These are phyloP conservation scores for Vimba vimba DNA, from an alignment of 2,113 vertebrate genomes.

Conservation along the genomic window DNA sequence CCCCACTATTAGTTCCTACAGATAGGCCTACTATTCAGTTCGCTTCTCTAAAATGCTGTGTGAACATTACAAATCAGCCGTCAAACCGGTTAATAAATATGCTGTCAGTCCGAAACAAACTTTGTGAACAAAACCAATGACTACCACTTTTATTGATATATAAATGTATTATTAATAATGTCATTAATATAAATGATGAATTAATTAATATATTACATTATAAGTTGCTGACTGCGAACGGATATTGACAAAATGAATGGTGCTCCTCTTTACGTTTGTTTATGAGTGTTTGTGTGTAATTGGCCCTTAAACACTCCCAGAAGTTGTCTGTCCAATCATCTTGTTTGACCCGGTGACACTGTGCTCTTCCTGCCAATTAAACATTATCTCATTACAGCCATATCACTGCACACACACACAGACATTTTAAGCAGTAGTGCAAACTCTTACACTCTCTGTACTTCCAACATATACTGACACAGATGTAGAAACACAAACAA, in stretches of 20 bases:
- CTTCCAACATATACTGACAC: constrained; percentile 36
- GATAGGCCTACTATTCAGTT: too few relatives aligned
- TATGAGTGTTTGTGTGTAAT: constrained; percentile 33
- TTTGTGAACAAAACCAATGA: too few relatives aligned
- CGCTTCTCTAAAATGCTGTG: too few relatives aligned
- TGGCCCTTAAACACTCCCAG: constrained; percentile 44
- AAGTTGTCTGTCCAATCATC: constrained; percentile 36
- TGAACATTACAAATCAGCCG: too few relatives aligned
- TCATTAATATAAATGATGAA: neutral
- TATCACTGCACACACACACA: constrained; percentile 43
- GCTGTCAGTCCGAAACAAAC: too few relatives aligned
- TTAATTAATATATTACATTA: neutral
- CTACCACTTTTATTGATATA: too few relatives aligned
- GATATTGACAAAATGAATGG: neutral
- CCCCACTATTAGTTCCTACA: too few relatives aligned
- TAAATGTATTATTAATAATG: neutral
- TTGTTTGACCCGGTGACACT: constrained; percentile 27
- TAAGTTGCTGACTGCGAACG: neutral
- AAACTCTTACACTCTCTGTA: neutral
- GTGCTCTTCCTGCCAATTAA: constrained; percentile 62
- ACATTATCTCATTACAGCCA: constrained; percentile 69
- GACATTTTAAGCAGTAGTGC: neutral
- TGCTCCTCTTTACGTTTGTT: constrained; percentile 17
- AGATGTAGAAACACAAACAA: constrained; percentile 1
- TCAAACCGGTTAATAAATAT: too few relatives aligned